A percentile compares a stretch with the other conserved stretches of the same genome.
phyloP scores from a whole-genome alignment of 2,888 invertebrate genomes.

The Poecilus cupreus region DNA sequence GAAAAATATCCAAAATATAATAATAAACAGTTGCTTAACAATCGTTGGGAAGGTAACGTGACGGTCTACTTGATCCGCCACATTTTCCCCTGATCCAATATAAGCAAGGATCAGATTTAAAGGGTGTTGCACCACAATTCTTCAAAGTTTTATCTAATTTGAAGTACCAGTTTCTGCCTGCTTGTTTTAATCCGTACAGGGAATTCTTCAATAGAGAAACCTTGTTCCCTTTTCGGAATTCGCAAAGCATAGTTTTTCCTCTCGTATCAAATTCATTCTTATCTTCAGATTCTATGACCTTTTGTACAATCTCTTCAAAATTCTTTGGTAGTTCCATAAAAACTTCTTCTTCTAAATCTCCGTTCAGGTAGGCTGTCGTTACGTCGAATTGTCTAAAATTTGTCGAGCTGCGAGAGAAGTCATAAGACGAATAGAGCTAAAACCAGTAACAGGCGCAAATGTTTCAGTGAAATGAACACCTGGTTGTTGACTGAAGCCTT shows the following conservation, averaged over 20 bases:
- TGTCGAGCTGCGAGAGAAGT: slow-evolving; percentile 61
- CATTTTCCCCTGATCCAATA: slow-evolving; percentile 8
- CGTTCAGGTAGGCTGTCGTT: slow-evolving; percentile 22
- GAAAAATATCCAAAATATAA: no score
- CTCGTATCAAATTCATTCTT: not conserved
- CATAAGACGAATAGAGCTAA: slow-evolving; percentile 61
- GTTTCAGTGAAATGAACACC: slow-evolving; percentile 59
- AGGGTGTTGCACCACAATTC: not conserved
- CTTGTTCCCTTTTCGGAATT: slow-evolving; percentile 12
- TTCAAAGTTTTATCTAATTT: slow-evolving; percentile 33
- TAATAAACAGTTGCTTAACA: no score
- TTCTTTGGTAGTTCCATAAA: slow-evolving; percentile 46
- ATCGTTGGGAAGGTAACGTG: no score
- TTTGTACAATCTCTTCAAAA: slow-evolving; percentile 45
- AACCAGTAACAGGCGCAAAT: slow-evolving; percentile 60
- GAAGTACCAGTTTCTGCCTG: slow-evolving; percentile 60
- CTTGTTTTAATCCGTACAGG: slow-evolving; percentile 61
- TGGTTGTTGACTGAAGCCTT: slow-evolving; percentile 59
- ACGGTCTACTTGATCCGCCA: no score
- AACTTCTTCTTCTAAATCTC: slow-evolving; percentile 6
- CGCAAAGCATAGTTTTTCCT: not conserved
- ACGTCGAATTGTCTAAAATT: slow-evolving; percentile 63
- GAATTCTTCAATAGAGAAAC: slow-evolving; percentile 39
- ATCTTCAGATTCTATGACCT: slow-evolving; percentile 5
- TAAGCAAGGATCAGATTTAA: not conserved